A percentile compares a stretch with the other conserved stretches of the same genome.
phyloP scores from a whole-genome alignment of 2,888 invertebrate genomes.

The Acrobasis suavella region DNA sequence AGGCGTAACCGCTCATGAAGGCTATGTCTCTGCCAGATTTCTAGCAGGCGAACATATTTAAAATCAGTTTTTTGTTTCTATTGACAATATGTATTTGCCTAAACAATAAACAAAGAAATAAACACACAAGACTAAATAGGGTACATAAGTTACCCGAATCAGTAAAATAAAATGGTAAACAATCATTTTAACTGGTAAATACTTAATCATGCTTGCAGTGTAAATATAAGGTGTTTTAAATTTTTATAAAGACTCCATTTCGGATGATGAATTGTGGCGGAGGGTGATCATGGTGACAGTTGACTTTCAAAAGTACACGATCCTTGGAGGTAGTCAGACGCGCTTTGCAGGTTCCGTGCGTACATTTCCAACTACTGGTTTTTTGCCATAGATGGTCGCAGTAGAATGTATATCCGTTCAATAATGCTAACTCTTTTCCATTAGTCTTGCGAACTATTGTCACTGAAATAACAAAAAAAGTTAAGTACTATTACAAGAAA shows the following conservation, averaged over 20 bases:
- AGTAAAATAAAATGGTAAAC: neutral
- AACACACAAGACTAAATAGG: too few species aligned
- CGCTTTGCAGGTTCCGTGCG: conserved; percentile 21
- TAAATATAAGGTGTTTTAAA: neutral
- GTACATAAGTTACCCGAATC: neutral
- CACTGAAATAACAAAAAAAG: conserved; percentile 23
- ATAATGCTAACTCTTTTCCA: conserved; percentile 36
- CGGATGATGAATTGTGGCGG: conserved; percentile 12
- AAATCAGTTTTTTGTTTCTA: too few species aligned
- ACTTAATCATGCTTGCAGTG: too few species aligned
- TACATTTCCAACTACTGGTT: conserved; percentile 24
- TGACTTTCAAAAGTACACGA: neutral
- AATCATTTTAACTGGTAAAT: neutral
- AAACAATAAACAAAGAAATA: too few species aligned
- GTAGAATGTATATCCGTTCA: conserved; percentile 39
- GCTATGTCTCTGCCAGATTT: too few species aligned
- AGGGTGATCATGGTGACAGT: conserved; percentile 14
- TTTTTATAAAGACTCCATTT: conserved; percentile 15
- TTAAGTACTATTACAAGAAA: neutral
- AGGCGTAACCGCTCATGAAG: too few species aligned
- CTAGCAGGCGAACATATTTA: too few species aligned
- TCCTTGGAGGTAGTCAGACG: conserved; percentile 16
- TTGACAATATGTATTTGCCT: too few species aligned
- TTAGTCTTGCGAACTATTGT: conserved; percentile 32
- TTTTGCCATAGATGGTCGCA: conserved; percentile 15